Evolutionary conservation across 1,140 invertebrate species (phyloP), one percentile per base, ranked within the genome.

Genomic region (Drosophila biarmipes): DNA sequence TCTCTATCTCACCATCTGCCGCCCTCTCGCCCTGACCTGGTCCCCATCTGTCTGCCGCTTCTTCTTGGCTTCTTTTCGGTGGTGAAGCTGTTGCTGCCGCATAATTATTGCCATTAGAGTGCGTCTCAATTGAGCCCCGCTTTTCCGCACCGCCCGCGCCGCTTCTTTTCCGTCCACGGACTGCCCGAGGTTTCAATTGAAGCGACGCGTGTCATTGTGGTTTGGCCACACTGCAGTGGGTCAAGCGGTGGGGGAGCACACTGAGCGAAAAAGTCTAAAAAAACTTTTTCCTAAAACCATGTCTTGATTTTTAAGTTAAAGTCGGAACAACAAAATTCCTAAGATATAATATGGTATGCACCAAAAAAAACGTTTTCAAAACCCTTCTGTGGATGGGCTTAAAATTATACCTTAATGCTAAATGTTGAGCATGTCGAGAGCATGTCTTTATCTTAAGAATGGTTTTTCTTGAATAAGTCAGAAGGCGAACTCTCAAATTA

Each of bases 101-200:
- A 86, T 86, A 86, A 86, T 86, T 86, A 86, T 86, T 86, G 78
- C 81, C 82, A 86, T 86, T 86, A 86, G 81, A 80, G 81, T 78
- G 81, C 81, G 81, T 80, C 81, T 86, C 82, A 86, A 86, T 86
- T 86, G 74, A 82, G 78, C 62, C 59, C 27, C 42, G 53, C 53
- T 55, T 42, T 19, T 53, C 31, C 63, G 17, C 7, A 8, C 31
- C 29, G 46, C 56, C 57, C 51, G 29, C 38, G 34, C 48, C 24
- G 45, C 46, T 37, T 57, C 52, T 40, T 35, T 34, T 15, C n/a
- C 46, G 31, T 40, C 37, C 17, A 31, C 57, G 48, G 37, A 58
- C 17, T 42, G 63, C 63, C 63, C 43, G 58, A 64, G 63, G 63
- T 67, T 62, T 75, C 62, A 64, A 69, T 80, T 79, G 74, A 75